Percentiles rank a stretch among this genome's conserved stretches.
These are phyloP conservation scores for Plestiodon gilberti DNA, from an alignment of 2,113 vertebrate genomes.

Conservation along the genomic window DNA sequence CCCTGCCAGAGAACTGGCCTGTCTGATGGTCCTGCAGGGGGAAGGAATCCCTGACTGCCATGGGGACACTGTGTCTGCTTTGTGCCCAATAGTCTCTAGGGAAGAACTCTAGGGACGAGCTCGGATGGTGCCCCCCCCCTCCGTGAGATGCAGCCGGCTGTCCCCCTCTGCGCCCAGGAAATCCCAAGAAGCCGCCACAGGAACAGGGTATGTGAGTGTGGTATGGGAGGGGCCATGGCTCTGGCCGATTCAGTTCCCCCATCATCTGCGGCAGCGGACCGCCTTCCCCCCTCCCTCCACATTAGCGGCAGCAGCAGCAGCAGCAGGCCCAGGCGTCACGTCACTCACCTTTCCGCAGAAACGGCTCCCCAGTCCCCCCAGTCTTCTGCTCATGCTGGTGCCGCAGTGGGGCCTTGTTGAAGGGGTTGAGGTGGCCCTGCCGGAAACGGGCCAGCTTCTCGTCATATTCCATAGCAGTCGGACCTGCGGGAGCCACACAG, in stretches of 20 bases:
- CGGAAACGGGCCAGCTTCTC: slow-evolving; percentile 92
- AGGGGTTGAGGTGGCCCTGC: slow-evolving; percentile 94
- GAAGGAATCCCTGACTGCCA: too few species aligned
- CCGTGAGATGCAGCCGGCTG: neutral
- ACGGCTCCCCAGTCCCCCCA: slow-evolving; percentile 55
- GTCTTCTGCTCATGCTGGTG: slow-evolving; percentile 70
- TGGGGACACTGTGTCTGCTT: too few species aligned
- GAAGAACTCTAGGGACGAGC: neutral
- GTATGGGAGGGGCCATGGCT: too few species aligned
- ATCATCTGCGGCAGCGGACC: too few species aligned
- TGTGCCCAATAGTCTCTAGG: neutral
- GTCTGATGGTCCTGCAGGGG: neutral
- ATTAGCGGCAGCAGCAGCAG: too few species aligned
- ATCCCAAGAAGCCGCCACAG: too few species aligned
- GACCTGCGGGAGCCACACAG: slow-evolving; percentile 45
- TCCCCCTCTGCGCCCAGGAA: neutral
- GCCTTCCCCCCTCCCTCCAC: too few species aligned
- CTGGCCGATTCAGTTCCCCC: neutral
- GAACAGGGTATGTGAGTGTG: neutral
- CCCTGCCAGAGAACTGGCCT: neutral
- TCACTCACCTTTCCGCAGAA: slow-evolving; percentile 77
- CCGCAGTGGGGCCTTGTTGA: slow-evolving; percentile 77
- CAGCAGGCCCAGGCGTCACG: rapidly evolving
- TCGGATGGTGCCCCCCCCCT: neutral
- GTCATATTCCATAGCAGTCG: slow-evolving; percentile 88